Percentiles rank a stretch among this genome's conserved stretches.
Evolutionary conservation across 2,113 vertebrate genomes (phyloP).

Genomic region (Rhineura floridana): DNA sequence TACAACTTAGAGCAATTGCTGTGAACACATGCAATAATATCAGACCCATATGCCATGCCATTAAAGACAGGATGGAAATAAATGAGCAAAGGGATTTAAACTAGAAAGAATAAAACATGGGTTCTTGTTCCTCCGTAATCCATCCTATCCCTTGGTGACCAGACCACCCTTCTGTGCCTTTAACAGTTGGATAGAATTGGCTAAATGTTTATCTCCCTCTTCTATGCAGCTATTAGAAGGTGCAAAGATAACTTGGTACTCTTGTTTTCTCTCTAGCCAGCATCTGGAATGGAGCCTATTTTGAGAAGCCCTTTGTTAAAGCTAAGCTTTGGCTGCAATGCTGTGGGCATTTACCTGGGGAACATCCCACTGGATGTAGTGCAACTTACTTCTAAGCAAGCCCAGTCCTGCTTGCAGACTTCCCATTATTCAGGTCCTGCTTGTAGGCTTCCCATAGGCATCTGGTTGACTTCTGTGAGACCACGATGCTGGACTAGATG

Average conservation of each 20-base stretch:
- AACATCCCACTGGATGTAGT: not conserved
- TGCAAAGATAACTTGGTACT: not conserved
- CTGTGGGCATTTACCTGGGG: not conserved
- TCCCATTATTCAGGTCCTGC: not conserved
- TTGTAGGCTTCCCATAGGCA: not conserved
- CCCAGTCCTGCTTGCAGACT: too few species aligned
- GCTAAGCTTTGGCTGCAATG: not conserved
- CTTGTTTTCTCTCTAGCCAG: not conserved
- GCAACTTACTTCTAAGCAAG: not conserved
- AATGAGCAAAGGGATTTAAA: not conserved
- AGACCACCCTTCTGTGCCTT: not conserved
- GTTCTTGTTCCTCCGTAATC: not conserved
- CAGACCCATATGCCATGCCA: not conserved
- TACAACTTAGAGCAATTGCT: not conserved
- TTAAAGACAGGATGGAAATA: not conserved
- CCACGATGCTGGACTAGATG: too few species aligned
- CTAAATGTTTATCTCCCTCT: not conserved
- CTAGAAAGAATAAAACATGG: not conserved
- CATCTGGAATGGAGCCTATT: not conserved
- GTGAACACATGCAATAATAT: not conserved
- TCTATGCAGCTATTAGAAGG: not conserved
- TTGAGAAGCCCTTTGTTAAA: not conserved
- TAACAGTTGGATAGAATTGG: not conserved
- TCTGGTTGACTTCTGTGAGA: too few species aligned
- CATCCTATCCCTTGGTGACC: not conserved